Percentiles rank a stretch among this genome's conserved stretches.
Conservation (phyloP, 2,113 vertebrate species). For the Mystacornis crossleyi region DNA sequence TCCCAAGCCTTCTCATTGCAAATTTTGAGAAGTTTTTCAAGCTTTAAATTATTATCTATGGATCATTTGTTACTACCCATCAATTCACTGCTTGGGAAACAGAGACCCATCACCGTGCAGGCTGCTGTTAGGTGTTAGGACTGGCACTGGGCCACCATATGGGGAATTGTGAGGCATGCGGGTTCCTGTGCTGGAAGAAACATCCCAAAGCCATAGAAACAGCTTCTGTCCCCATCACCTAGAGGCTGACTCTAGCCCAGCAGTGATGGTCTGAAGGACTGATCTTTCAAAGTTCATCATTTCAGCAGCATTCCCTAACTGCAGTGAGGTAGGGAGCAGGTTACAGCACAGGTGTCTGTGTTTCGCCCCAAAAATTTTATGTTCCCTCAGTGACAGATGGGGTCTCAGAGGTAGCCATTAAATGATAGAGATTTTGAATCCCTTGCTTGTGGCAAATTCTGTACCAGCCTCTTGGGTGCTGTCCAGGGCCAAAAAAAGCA, state of each 20-base stretch:
- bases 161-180: fast-evolving
- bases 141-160: fast-evolving
- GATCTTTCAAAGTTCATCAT: not conserved
- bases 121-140: not conserved
- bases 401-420: not conserved
- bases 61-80: not conserved
- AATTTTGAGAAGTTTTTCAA: not conserved
- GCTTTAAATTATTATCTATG: not conserved
- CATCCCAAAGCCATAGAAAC: not conserved
- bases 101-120: not conserved
- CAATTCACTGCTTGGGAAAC: not conserved
- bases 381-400: not conserved
- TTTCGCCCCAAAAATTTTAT: not conserved
- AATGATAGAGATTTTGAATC: not conserved
- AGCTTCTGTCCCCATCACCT: not conserved
- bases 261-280: not conserved
- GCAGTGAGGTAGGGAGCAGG: not conserved
- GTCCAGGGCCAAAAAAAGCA: not conserved
- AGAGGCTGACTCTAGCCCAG: not conserved
- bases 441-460: not conserved
- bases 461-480: not conserved
- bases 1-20: not conserved
- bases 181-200: not conserved
- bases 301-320: not conserved
- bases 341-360: not conserved